A percentile compares a stretch with the other conserved stretches of the same genome.
phyloP scores from a whole-genome alignment of 2,888 invertebrate species.

The Rhimphoctona megacephalus region DNA sequence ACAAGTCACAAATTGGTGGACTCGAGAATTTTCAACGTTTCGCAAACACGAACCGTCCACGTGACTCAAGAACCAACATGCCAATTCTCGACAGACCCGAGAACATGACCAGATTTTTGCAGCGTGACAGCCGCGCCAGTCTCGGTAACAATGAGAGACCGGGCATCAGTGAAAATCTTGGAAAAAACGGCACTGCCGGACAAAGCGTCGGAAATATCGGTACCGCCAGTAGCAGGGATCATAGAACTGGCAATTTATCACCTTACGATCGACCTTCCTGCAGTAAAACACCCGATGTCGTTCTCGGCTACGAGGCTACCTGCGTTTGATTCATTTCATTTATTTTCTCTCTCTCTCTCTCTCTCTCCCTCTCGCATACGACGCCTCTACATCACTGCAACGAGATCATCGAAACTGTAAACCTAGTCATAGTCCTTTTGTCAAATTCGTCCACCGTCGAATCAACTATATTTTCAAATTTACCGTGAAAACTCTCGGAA shows the following conservation, averaged over 20 bases:
- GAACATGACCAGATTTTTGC: constrained; percentile 62
- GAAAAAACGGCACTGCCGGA: constrained; percentile 30
- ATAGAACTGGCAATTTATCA: constrained; percentile 49
- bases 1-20: constrained; percentile 45
- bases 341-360: neutral
- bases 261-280: constrained; percentile 79
- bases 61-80: constrained; percentile 65
- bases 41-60: constrained; percentile 15
- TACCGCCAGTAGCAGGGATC: constrained; percentile 13
- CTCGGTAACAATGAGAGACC: constrained; percentile 60
- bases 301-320: constrained; percentile 80
- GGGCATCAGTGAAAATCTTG: constrained; percentile 52
- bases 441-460: neutral
- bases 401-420: neutral
- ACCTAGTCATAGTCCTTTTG: neutral
- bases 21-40: constrained; percentile 53
- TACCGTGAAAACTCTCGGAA: neutral
- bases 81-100: constrained; percentile 71
- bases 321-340: constrained; percentile 74
- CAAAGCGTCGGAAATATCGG: constrained; percentile 62
- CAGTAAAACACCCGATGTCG: constrained; percentile 78
- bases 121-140: constrained; percentile 66
- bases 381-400: neutral
- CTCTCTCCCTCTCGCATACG: neutral
- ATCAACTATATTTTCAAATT: neutral